Evolutionary conservation across 2,113 vertebrate species (phyloP).

Genomic region (Trochalopteron elliotii): DNA sequence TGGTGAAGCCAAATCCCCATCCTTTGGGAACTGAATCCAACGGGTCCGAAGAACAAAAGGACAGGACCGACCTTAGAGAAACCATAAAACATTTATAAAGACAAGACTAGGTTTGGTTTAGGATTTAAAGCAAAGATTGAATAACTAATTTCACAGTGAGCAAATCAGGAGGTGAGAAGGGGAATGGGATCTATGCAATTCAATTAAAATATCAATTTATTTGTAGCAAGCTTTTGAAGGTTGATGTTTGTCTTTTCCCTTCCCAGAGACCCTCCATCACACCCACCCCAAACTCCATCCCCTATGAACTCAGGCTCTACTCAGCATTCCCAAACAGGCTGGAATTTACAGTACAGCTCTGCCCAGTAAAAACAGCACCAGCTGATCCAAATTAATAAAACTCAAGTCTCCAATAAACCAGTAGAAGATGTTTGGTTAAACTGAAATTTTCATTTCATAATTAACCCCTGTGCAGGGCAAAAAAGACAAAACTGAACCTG

Average conservation of each 20-base stretch:
- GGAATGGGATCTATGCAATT: background rate
- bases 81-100: background rate
- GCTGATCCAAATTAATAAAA: background rate
- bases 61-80: background rate
- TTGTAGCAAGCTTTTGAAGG: background rate
- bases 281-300: background rate
- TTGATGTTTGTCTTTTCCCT: background rate
- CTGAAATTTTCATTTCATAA: background rate
- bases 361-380: background rate
- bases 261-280: background rate
- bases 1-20: background rate
- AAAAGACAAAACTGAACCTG: background rate
- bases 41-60: background rate
- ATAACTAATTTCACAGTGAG: background rate
- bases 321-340: background rate
- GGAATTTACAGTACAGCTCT: background rate
- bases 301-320: accelerated
- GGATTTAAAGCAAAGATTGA: background rate
- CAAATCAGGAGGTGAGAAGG: background rate
- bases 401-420: background rate
- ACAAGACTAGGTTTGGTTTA: background rate
- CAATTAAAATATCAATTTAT: background rate
- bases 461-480: background rate
- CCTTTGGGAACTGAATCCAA: background rate
- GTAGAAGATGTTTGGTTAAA: background rate